Conservation (phyloP, 64 coral and sea anemone genomes). For the Orbicella faveolata region DNA sequence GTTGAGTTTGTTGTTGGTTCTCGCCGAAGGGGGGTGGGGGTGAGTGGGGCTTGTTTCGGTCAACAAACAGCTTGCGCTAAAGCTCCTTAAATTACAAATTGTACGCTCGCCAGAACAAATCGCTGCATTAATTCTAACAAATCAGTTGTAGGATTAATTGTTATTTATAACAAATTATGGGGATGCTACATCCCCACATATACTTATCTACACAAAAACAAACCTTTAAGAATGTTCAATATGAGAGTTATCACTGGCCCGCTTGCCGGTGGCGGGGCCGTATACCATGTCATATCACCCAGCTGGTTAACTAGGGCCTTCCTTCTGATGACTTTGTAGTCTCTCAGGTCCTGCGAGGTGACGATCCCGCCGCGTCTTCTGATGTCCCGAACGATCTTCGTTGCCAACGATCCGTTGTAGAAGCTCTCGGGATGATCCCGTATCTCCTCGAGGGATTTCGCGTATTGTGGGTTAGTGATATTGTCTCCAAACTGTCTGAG, state of each 20-base stretch:
- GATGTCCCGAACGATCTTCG: constrained; percentile 64
- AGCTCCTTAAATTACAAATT: no score
- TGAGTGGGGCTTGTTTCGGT: no score
- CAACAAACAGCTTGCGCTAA: no score
- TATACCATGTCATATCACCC: constrained; percentile 57
- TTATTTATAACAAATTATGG: no score
- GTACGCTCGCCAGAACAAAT: no score
- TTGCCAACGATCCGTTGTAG: constrained; percentile 63
- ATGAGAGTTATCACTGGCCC: constrained; percentile 78
- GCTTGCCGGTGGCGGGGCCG: constrained; percentile 79
- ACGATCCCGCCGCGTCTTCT: constrained; percentile 53
- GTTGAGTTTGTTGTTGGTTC: no score
- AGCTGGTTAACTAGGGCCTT: constrained; percentile 41
- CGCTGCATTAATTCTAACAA: no score
- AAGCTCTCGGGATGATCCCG: constrained; percentile 74
- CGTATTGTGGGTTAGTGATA: constrained; percentile 72
- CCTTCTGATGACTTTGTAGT: constrained; percentile 62
- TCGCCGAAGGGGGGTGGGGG: no score
- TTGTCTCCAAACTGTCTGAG: constrained; percentile 46
- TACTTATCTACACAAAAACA: neutral
- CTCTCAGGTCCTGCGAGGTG: constrained; percentile 53
- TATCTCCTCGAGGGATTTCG: constrained; percentile 65
- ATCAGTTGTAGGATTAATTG: no score
- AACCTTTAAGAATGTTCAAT: constrained; percentile 81
- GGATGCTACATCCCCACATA: neutral